Base-by-base conservation (phyloP, 2,113 vertebrate genomes). In the Caretta caretta region DNA sequence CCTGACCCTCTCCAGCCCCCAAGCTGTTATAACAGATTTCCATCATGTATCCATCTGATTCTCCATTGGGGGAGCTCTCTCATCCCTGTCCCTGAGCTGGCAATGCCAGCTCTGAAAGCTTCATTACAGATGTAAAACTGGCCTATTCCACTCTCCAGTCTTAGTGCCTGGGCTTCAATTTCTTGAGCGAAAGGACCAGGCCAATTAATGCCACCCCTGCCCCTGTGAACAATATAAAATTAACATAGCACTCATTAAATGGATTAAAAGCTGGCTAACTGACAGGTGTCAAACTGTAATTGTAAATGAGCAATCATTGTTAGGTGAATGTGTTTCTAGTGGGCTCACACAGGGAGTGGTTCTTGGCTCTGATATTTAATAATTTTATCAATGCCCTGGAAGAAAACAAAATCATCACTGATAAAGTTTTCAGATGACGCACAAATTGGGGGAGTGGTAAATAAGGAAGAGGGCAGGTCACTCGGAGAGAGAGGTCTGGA, bases 101-200 rank as follows among this genome's bases (percentile, higher is more conserved):
- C 53, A 29, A 19, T 25, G n/a, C 53, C 24, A 29, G n/a, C 53
- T 46, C 17, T 17, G 38, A 46, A 56, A 9, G 24, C 51, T 38
- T 35, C 35, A 13, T 10, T 16, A 24, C 19, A n/a, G 35, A 50
- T 50, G 4, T 8, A 9, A 2, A 1, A 42, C 78, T 75, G 46
- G 2, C 8, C 65, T 69, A 35, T 0, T 0, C 59, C 54, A 4
- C 35, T 83, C 27, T 46, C 17, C 72, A 38, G 27, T 1, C 17
- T 56, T 83, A 49, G 6, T 24, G 17, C n/a, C 31, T 86, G 35
- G 17, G 35, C 65, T n/a, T 5, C 3, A 81, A 1, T 1, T 1
- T 50, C 54, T 22, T 8, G 38, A 48, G 51, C 13, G 80, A 48
- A 80, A 76, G 5, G 8, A 0, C 0, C 35, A 25, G 4, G 2